Conservation (phyloP, 1,140 invertebrate species). For the Battus philenor region DNA sequence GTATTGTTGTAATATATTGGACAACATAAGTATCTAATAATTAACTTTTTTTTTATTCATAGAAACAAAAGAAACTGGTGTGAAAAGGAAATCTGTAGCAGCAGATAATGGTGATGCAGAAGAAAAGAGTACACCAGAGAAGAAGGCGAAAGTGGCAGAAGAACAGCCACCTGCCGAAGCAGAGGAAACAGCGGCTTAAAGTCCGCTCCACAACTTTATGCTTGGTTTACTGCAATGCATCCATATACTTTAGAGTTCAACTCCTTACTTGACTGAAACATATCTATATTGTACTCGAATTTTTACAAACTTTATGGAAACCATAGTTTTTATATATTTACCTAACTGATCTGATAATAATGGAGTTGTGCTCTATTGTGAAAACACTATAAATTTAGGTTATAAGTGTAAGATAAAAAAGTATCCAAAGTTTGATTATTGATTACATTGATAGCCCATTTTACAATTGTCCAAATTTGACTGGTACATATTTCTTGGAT, state of each 20-base stretch:
- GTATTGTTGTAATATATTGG: neutral
- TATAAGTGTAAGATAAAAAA: too few species aligned
- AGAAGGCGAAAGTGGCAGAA: slow-evolving; percentile 83
- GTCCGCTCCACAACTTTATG: slow-evolving; percentile 21
- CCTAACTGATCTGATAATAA: slow-evolving; percentile 40
- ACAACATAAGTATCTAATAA: neutral
- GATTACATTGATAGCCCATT: neutral
- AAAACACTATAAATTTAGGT: slow-evolving; percentile 58
- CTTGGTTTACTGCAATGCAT: slow-evolving; percentile 73
- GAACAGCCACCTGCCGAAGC: slow-evolving; percentile 77
- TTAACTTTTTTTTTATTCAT: slow-evolving; percentile 24
- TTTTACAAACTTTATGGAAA: slow-evolving; percentile 34
- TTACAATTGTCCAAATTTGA: too few species aligned
- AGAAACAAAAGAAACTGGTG: slow-evolving; percentile 67
- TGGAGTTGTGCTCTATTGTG: slow-evolving; percentile 66
- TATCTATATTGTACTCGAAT: slow-evolving; percentile 43
- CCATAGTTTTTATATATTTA: slow-evolving; percentile 62
- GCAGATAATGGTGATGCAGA: slow-evolving; percentile 75
- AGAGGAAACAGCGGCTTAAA: slow-evolving; percentile 81
- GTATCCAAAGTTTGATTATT: slow-evolving; percentile 32
- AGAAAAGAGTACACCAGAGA: slow-evolving; percentile 81
- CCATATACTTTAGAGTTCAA: slow-evolving; percentile 61
- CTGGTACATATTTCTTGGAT: neutral
- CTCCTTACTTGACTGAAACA: slow-evolving; percentile 39
- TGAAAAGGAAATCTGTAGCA: slow-evolving; percentile 84